Base-by-base conservation (phyloP, 2,797 vertebrate species). In the Podargus strigoides region DNA sequence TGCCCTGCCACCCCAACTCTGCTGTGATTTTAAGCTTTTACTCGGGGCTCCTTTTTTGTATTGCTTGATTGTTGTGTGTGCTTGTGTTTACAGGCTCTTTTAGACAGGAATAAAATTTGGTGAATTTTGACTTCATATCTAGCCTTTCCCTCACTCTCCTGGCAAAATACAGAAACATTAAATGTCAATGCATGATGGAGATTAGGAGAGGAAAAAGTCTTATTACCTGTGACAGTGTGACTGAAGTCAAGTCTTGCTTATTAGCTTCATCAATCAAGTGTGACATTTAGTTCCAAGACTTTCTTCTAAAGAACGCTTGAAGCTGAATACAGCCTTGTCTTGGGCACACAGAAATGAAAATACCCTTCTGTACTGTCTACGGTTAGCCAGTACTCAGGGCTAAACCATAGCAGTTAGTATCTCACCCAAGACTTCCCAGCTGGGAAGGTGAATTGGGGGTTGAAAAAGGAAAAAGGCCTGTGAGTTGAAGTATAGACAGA, bases 161-260 rank as follows among this genome's bases (percentile, higher is more conserved):
- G 24, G 50, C 49, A 52, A 89, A 79, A 82, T 34, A 34, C 28
- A 59, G 59, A 77, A 81, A 72, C 14, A 13, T 30, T 49, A 91
- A 93, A 91, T 93, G 80, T 86, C 85, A 84, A 3, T 47, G 14
- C 88, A 59, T 85, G 41, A 68, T 64, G 37, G 59, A 82, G 59
- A 82, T 91, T 66, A 87, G 67, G 50, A 81, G n/a, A 72, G 42
- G 50, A 28, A 74, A 87, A 91, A 88, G 73, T 55, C 52, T 85
- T 94, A 69, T 59, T 93, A 79, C 56, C 67, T 92, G 34, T 90
- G 90, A 87, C 87, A 69, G 39, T 37, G 59, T 85, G 63, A 76
- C 66, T 91, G 39, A 94, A 94, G 44, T 93, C 32, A 85, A 85
- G 46, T 44, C 74, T 76, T 94, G 36, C 42, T 94, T 80, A 93